Conservation (phyloP, 2,888 invertebrate genomes). For the Eucera pruinosa region DNA sequence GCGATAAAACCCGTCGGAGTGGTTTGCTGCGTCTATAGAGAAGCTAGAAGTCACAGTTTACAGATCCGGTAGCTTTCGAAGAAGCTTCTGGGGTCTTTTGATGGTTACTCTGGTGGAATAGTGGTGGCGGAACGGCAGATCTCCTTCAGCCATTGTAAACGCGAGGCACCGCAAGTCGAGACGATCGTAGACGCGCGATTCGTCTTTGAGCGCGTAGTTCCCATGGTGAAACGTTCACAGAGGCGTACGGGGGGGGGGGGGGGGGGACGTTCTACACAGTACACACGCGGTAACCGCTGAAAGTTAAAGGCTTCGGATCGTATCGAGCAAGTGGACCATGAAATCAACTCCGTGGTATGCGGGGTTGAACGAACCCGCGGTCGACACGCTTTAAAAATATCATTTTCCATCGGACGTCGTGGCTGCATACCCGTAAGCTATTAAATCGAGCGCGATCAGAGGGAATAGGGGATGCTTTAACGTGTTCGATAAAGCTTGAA, state of each 20-base stretch:
- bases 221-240: background rate
- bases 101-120: conserved; percentile 23
- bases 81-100: conserved; percentile 10
- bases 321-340: conserved; percentile 42
- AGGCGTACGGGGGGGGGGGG: background rate
- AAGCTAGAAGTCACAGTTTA: background rate
- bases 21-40: background rate
- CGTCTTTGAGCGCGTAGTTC: conserved; percentile 43
- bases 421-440: background rate
- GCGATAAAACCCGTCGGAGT: background rate
- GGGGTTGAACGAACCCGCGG: conserved; percentile 37
- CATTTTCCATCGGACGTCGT: conserved; percentile 24
- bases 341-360: conserved; percentile 47
- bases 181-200: conserved; percentile 23
- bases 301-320: conserved; percentile 39
- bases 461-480: background rate
- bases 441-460: conserved; percentile 2
- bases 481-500: background rate
- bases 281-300: conserved; percentile 34
- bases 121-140: conserved; percentile 3
- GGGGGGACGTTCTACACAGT: too few relatives aligned
- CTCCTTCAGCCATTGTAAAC: conserved; percentile 12
- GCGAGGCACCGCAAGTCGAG: conserved; percentile 18
- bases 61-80: background rate
- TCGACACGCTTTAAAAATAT: conserved; percentile 32